These are phyloP conservation scores for Drosophila emarginata DNA, from an alignment of 2,888 invertebrate species.

Conservation along the genomic window DNA sequence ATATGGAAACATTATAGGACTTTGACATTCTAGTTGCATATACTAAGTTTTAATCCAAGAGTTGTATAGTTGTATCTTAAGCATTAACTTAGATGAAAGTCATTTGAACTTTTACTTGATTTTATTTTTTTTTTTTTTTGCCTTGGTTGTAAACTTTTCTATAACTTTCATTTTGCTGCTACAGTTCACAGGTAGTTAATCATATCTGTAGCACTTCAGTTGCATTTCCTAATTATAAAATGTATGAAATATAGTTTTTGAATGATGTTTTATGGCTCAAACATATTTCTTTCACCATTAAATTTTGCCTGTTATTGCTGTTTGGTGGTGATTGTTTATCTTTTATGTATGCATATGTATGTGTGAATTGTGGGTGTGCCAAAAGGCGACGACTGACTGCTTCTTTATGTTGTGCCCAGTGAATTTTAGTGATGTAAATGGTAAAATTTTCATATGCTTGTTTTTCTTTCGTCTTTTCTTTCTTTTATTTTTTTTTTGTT, in stretches of 20 bases:
- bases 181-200: not conserved
- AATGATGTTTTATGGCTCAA: not conserved
- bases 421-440: conserved; percentile 4
- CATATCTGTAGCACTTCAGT: not conserved
- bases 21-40: too few relatives aligned
- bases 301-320: not conserved
- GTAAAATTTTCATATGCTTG: conserved; percentile 2
- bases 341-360: not conserved
- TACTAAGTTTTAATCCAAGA: too few relatives aligned
- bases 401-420: conserved; percentile 3
- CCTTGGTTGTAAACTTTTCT: not conserved
- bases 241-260: not conserved
- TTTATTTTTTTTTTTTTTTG: too few relatives aligned
- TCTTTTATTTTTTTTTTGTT: not conserved
- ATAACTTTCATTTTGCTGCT: not conserved
- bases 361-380: conserved; percentile 21
- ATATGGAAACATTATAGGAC: too few relatives aligned
- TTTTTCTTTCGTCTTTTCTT: not conserved
- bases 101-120: too few relatives aligned
- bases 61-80: too few relatives aligned
- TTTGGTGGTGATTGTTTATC: too few relatives aligned
- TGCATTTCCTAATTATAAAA: not conserved
- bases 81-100: too few relatives aligned
- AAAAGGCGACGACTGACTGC: not conserved
- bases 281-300: not conserved